Evolutionary conservation across 1,140 invertebrate species (phyloP).

Genomic region (Apis dorsata): DNA sequence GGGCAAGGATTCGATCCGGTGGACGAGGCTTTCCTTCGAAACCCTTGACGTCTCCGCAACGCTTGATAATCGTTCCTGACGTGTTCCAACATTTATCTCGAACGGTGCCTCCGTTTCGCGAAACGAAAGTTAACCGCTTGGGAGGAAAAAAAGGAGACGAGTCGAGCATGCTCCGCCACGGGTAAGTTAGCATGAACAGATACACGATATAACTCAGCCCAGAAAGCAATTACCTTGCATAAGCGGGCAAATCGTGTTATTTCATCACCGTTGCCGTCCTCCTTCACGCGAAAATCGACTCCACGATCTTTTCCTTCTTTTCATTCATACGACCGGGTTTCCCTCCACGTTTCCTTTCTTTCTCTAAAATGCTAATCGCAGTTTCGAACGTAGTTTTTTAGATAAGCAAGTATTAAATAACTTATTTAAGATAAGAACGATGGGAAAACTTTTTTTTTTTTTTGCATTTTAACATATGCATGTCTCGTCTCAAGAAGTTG

Average conservation of each 20-base stretch:
- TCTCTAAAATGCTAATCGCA: background rate
- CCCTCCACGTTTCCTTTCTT: background rate
- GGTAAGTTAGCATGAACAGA: slow-evolving; percentile 40
- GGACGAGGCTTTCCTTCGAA: background rate
- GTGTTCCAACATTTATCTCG: background rate
- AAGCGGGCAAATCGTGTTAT: slow-evolving; percentile 52
- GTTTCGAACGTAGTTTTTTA: background rate
- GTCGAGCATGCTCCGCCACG: slow-evolving; percentile 22
- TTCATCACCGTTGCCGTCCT: slow-evolving; percentile 16
- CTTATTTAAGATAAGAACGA: too few species aligned
- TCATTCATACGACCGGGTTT: background rate
- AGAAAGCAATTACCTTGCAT: slow-evolving; percentile 50
- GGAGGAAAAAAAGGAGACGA: slow-evolving; percentile 7
- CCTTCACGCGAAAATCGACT: background rate
- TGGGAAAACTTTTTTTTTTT: too few species aligned
- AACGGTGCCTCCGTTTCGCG: slow-evolving; percentile 1
- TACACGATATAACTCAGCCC: slow-evolving; percentile 44
- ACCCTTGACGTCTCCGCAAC: background rate
- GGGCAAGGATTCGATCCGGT: background rate
- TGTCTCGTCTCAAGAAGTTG: too few species aligned
- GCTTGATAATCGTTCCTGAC: background rate
- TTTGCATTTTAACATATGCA: too few species aligned
- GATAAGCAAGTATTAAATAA: background rate
- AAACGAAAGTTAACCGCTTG: slow-evolving; percentile 28
- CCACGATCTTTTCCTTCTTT: background rate